These are phyloP conservation scores for Piaya cayana DNA, from an alignment of 2,113 vertebrate genomes.

Conservation along the genomic window DNA sequence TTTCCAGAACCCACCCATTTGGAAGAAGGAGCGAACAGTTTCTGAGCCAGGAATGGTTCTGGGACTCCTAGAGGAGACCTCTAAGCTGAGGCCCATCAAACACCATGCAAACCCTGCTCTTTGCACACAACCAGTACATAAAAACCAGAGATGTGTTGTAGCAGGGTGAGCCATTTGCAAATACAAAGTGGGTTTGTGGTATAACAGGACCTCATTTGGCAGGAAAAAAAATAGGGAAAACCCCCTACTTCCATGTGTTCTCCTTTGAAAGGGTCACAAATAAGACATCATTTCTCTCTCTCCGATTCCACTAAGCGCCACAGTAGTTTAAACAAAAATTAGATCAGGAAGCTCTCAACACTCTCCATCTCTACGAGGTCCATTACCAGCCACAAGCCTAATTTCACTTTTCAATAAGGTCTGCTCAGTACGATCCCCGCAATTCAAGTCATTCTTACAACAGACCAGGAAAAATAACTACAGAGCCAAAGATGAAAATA, in stretches of 20 bases:
- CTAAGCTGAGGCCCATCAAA: not conserved
- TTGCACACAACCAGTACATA: not conserved
- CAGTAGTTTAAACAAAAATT: not conserved
- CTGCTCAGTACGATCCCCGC: not conserved
- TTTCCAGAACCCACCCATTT: not conserved
- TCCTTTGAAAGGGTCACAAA: not conserved
- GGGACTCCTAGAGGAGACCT: not conserved
- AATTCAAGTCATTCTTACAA: not conserved
- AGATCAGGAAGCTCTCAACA: not conserved
- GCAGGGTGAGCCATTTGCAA: not conserved
- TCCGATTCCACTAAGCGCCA: not conserved
- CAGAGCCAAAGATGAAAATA: slow-evolving; percentile 2
- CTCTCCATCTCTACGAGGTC: not conserved
- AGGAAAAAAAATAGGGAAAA: not conserved
- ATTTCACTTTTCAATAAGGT: not conserved
- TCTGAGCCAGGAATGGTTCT: not conserved
- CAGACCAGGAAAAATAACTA: slow-evolving; percentile 1
- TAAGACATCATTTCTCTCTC: not conserved
- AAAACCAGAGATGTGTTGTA: not conserved
- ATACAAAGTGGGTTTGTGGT: not conserved
- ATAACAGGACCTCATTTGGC: not conserved
- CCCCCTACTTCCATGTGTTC: not conserved
- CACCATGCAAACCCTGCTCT: not conserved
- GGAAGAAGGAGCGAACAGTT: not conserved
- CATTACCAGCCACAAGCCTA: not conserved